Conservation (phyloP, 1,140 invertebrate species). For the Coenobita brevimanus region DNA sequence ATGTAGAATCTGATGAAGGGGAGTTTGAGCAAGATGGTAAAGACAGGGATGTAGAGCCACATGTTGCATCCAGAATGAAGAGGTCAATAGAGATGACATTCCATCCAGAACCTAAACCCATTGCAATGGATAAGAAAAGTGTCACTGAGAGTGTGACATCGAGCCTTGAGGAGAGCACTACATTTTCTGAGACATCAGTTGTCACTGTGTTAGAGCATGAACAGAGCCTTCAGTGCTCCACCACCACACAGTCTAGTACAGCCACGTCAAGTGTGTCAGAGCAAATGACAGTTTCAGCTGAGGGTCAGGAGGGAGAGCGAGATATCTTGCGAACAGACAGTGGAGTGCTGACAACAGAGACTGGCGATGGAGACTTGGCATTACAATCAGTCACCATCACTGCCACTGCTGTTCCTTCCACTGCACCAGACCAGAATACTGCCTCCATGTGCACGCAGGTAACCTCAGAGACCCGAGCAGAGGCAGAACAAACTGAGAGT, state of each 20-base stretch:
- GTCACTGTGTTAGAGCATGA: conserved; percentile 77
- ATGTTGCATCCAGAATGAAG: conserved; percentile 79
- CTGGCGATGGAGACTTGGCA: conserved; percentile 70
- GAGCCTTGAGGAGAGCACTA: conserved; percentile 69
- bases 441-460: conserved; percentile 76
- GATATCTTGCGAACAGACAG: conserved; percentile 54
- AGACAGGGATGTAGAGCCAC: conserved; percentile 59
- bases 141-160: conserved; percentile 49
- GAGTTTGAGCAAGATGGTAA: conserved; percentile 73
- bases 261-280: conserved; percentile 71
- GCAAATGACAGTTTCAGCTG: conserved; percentile 69
- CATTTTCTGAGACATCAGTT: conserved; percentile 75
- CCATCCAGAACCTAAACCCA: conserved; percentile 79
- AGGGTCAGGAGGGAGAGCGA: conserved; percentile 51
- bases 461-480: conserved; percentile 74
- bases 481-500: conserved; percentile 71
- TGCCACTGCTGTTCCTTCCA: conserved; percentile 74
- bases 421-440: conserved; percentile 74
- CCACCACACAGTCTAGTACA: conserved; percentile 40
- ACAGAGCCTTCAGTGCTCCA: conserved; percentile 33
- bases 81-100: conserved; percentile 92
- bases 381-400: conserved; percentile 77
- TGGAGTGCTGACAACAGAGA: conserved; percentile 47
- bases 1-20: conserved; percentile 72
- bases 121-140: conserved; percentile 70